These are phyloP conservation scores for Xestoiulus laeticollis DNA, from an alignment of 2,888 invertebrate genomes.

Conservation along the genomic window DNA sequence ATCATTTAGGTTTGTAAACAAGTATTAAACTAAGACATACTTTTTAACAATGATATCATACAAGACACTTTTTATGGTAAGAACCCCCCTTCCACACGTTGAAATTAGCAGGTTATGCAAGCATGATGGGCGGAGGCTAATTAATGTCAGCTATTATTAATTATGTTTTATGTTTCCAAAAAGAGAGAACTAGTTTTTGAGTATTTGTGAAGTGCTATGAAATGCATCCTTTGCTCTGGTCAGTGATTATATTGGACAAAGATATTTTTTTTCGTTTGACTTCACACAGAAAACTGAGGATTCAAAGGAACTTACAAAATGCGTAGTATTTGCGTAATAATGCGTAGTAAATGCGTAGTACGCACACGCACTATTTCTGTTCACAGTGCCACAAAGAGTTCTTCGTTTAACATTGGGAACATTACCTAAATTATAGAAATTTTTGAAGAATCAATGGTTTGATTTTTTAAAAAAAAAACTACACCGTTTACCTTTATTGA, in stretches of 20 bases:
- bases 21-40: too few species aligned
- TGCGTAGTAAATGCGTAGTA: not conserved
- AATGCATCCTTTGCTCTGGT: not conserved
- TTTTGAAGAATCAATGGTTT: not conserved
- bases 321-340: not conserved
- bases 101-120: not conserved
- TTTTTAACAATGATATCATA: too few species aligned
- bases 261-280: not conserved
- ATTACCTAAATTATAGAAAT: not conserved
- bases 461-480: too few species aligned
- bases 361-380: not conserved
- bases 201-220: not conserved
- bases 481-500: too few species aligned
- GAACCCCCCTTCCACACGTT: too few species aligned
- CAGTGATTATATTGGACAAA: not conserved
- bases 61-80: too few species aligned
- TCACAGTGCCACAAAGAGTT: not conserved
- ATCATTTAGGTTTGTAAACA: too few species aligned
- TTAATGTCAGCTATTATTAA: not conserved
- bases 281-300: not conserved
- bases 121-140: not conserved
- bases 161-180: not conserved
- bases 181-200: not conserved
- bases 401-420: not conserved
- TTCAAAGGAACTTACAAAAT: not conserved